These are phyloP conservation scores for Eilema caniola DNA, from an alignment of 2,888 invertebrate species.

Conservation along the genomic window DNA sequence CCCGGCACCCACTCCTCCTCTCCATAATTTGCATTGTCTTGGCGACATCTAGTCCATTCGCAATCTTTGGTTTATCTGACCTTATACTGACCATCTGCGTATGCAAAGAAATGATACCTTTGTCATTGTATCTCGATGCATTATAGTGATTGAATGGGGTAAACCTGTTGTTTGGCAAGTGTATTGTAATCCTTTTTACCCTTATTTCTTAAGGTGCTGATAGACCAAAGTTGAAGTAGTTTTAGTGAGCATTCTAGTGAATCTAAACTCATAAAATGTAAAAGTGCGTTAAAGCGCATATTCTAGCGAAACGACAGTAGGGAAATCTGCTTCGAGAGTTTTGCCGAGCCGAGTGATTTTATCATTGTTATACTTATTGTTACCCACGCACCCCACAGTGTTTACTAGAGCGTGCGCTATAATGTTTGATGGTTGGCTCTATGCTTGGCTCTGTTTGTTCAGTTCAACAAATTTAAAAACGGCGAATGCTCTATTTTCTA, in stretches of 20 bases:
- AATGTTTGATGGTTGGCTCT: not conserved
- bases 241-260: not conserved
- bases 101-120: not conserved
- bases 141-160: not conserved
- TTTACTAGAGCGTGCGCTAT: too few species aligned
- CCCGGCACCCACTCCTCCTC: too few species aligned
- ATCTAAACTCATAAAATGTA: not conserved
- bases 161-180: not conserved
- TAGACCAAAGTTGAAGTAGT: too few species aligned
- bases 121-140: slow-evolving; percentile 1
- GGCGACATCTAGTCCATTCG: not conserved
- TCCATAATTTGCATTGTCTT: too few species aligned
- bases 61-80: not conserved
- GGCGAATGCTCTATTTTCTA: not conserved
- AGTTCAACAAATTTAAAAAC: not conserved
- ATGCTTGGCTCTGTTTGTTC: not conserved
- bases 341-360: not conserved
- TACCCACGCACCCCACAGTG: too few species aligned
- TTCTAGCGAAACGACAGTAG: not conserved
- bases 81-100: not conserved
- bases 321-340: not conserved
- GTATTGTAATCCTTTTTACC: not conserved
- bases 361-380: not conserved
- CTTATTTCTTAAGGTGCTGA: not conserved
- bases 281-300: not conserved